Percentiles rank a stretch among this genome's conserved stretches.
phyloP scores from a whole-genome alignment of 2,888 invertebrate species.

The Mythimna loreyi region DNA sequence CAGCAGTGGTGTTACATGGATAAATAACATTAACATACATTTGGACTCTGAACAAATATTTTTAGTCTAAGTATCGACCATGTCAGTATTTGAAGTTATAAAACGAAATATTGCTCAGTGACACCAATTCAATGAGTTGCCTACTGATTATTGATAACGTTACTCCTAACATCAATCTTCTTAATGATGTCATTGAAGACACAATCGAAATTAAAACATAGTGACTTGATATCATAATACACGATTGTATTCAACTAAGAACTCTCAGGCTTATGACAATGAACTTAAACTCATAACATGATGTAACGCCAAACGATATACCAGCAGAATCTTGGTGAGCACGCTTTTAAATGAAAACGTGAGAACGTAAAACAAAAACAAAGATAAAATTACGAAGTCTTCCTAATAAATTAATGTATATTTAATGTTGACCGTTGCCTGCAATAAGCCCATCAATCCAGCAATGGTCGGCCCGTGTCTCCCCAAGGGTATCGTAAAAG shows the following conservation, averaged over 20 bases:
- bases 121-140: neutral
- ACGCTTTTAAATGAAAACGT: slow-evolving; percentile 16
- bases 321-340: neutral
- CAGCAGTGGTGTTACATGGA: slow-evolving; percentile 4
- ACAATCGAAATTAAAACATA: slow-evolving; percentile 4
- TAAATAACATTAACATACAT: slow-evolving; percentile 30
- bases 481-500: slow-evolving; percentile 57
- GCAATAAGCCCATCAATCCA: slow-evolving; percentile 53
- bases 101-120: neutral
- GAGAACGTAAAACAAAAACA: slow-evolving; percentile 34
- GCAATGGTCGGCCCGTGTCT: slow-evolving; percentile 40
- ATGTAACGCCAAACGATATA: slow-evolving; percentile 2
- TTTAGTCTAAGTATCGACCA: neutral
- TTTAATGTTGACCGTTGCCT: slow-evolving; percentile 55
- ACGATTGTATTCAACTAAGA: neutral
- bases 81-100: slow-evolving; percentile 10
- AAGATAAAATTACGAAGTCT: slow-evolving; percentile 15
- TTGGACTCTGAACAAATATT: neutral
- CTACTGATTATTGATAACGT: neutral
- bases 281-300: slow-evolving; percentile 2
- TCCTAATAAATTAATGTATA: slow-evolving; percentile 60
- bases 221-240: neutral
- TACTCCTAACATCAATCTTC: neutral
- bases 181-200: slow-evolving; percentile 5
- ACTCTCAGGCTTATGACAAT: slow-evolving; percentile 20